A percentile compares a stretch with the other conserved stretches of the same genome.
phyloP scores from a whole-genome alignment of 1,140 invertebrate species.

The Metopolophium dirhodum region DNA sequence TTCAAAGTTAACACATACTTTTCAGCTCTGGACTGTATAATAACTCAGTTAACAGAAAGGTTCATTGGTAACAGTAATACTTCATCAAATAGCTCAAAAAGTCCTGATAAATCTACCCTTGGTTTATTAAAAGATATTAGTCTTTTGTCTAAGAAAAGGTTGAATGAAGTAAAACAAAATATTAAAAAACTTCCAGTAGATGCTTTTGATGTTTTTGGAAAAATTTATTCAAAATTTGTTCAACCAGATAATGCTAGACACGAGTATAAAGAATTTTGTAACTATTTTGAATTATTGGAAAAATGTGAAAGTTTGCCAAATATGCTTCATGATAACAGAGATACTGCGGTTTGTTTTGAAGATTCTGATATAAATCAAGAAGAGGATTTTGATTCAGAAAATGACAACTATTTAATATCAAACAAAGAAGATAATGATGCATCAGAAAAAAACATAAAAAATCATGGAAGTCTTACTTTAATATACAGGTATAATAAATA shows the following conservation, averaged over 20 bases:
- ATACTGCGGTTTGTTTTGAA: neutral
- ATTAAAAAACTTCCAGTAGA: neutral
- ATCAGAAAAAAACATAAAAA: slow-evolving; percentile 7
- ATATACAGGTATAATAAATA: neutral
- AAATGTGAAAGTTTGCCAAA: neutral
- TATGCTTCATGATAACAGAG: neutral
- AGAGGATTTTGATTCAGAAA: neutral
- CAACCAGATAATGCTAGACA: neutral
- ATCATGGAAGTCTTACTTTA: neutral
- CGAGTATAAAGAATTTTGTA: slow-evolving; percentile 12
- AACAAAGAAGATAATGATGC: neutral
- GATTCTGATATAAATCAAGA: neutral
- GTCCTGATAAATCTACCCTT: neutral
- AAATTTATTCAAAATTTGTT: neutral
- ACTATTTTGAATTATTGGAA: neutral
- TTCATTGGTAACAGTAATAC: neutral
- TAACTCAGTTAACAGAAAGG: neutral
- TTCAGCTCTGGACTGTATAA: neutral
- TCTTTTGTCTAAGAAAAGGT: neutral
- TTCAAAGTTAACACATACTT: neutral
- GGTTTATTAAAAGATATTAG: slow-evolving; percentile 3
- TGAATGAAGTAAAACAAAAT: slow-evolving; percentile 19
- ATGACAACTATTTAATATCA: neutral
- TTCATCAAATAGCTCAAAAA: neutral
- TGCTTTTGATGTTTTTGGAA: slow-evolving; percentile 23